Percentiles rank a stretch among this genome's conserved stretches.
phyloP scores from a whole-genome alignment of 1,140 invertebrate species.

The Oryctes rhinoceros region DNA sequence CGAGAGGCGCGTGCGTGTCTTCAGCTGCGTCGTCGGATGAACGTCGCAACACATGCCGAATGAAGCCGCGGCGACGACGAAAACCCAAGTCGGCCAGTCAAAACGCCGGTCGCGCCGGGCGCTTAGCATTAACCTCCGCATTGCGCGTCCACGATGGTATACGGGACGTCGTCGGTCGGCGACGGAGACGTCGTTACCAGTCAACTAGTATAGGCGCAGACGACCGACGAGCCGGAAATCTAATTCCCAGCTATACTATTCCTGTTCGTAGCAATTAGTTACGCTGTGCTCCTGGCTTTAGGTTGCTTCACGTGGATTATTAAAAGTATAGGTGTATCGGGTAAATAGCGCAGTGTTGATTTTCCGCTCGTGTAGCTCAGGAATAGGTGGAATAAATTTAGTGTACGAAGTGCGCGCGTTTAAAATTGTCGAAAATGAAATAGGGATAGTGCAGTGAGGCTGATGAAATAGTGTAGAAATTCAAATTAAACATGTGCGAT shows the following conservation, averaged over 20 bases:
- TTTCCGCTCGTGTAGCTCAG: too few species aligned
- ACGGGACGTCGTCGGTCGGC: constrained; percentile 4
- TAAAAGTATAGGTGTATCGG: too few species aligned
- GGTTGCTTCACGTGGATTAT: too few species aligned
- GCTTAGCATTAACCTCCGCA: background rate
- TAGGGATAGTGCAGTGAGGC: too few species aligned
- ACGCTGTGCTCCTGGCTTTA: background rate
- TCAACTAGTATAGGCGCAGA: background rate
- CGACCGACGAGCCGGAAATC: constrained; percentile 12
- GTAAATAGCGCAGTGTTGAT: too few species aligned
- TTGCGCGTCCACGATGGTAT: background rate
- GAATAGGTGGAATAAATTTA: too few species aligned
- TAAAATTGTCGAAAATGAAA: too few species aligned
- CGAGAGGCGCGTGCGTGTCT: constrained; percentile 7
- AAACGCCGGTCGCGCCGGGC: constrained; percentile 2
- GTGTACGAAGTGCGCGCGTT: too few species aligned
- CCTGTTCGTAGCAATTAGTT: constrained; percentile 1
- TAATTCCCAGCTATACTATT: background rate
- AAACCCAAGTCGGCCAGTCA: background rate
- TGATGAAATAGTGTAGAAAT: too few species aligned
- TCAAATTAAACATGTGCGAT: too few species aligned
- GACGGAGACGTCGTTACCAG: constrained; percentile 7
- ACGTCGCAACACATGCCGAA: background rate
- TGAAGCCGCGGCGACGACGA: background rate
- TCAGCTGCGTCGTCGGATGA: background rate